Percentiles rank a stretch among this genome's conserved stretches.
Evolutionary conservation across 2,888 invertebrate genomes (phyloP).

Genomic region (Cotesia congregata): DNA sequence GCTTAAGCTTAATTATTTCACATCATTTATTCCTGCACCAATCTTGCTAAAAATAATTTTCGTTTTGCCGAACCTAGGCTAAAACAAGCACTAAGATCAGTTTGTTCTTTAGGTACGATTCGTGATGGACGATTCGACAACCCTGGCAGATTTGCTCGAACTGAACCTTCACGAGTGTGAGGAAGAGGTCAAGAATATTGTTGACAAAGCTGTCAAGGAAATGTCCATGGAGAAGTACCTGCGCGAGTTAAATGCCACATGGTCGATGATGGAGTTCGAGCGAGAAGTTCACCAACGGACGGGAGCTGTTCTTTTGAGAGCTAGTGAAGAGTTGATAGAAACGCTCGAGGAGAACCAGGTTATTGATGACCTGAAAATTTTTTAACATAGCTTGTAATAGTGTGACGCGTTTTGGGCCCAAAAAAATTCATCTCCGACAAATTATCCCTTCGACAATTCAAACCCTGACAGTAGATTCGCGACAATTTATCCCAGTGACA

Average conservation of each 20-base stretch:
- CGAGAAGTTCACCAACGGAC: slow-evolving; percentile 91
- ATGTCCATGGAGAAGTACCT: slow-evolving; percentile 98
- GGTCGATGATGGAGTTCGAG: slow-evolving; percentile 94
- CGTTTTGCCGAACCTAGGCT: no score
- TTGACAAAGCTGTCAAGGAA: slow-evolving; percentile 98
- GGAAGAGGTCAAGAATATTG: slow-evolving; percentile 97
- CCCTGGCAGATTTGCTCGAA: slow-evolving; percentile 90
- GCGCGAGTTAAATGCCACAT: slow-evolving; percentile 89
- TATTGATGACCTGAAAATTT: slow-evolving; percentile 27
- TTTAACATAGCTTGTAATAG: no score
- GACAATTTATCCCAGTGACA: no score
- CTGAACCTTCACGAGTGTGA: slow-evolving; percentile 96
- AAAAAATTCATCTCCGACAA: no score
- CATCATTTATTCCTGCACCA: slow-evolving; percentile 26
- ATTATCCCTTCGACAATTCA: no score
- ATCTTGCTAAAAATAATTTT: neutral
- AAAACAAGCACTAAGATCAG: no score
- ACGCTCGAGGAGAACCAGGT: slow-evolving; percentile 98
- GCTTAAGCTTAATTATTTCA: slow-evolving; percentile 32
- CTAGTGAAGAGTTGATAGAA: slow-evolving; percentile 96
- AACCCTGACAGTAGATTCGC: no score
- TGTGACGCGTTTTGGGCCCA: no score
- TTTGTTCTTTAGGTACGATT: slow-evolving; percentile 82
- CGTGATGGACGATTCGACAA: slow-evolving; percentile 93
- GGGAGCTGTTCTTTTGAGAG: slow-evolving; percentile 86